phyloP scores from a whole-genome alignment of 2,797 vertebrate genomes.

The Eulemur albifrons region DNA sequence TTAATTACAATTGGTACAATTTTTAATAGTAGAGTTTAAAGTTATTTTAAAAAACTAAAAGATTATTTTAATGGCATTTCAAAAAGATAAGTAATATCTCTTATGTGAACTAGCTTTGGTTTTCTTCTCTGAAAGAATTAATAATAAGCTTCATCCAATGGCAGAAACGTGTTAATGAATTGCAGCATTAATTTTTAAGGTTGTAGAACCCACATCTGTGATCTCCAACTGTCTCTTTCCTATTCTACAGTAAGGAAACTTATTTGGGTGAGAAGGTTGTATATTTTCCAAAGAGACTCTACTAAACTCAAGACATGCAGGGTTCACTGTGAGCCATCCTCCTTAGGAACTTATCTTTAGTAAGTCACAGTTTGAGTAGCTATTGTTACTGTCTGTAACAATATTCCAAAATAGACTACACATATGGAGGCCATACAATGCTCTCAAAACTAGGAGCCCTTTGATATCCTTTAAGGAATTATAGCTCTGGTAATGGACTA shows the following conservation, averaged over 20 bases:
- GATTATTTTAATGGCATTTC: not conserved
- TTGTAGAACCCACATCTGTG: not conserved
- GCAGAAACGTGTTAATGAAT: not conserved
- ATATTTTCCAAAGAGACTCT: not conserved
- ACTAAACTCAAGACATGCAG: not conserved
- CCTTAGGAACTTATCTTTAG: not conserved
- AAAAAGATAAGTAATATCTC: not conserved
- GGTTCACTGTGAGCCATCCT: not conserved
- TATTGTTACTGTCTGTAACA: not conserved
- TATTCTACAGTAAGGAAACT: not conserved
- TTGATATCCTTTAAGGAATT: not conserved
- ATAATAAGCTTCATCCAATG: not conserved
- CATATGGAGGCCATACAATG: not conserved
- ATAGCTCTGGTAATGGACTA: not conserved
- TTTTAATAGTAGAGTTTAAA: not conserved
- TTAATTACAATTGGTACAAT: not conserved
- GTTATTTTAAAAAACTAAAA: not conserved
- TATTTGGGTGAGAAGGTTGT: not conserved
- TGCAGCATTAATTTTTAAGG: not conserved
- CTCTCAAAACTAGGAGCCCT: not conserved
- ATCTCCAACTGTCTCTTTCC: not conserved
- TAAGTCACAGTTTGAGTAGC: not conserved
- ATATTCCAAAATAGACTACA: not conserved
- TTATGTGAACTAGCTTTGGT: not conserved
- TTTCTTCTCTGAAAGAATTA: conserved; percentile 4